A percentile compares a stretch with the other conserved stretches of the same genome.
phyloP scores from a whole-genome alignment of 1,140 invertebrate genomes.

The Drosophila busckii region DNA sequence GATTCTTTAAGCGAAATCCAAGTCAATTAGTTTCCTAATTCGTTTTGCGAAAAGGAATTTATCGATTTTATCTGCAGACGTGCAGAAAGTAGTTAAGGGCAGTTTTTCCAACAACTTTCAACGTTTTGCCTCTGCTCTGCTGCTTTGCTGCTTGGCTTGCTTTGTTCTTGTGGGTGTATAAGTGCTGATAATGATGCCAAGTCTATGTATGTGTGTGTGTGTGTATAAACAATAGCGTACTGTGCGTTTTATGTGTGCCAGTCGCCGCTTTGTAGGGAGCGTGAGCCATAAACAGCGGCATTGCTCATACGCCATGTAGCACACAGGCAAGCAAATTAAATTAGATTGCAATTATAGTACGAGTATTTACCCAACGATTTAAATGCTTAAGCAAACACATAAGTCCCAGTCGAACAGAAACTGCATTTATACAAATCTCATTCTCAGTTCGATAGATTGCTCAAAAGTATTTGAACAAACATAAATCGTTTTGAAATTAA shows the following conservation, averaged over 20 bases:
- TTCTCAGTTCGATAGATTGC: not conserved
- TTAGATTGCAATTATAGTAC: constrained; percentile 58
- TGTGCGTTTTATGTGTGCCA: constrained; percentile 45
- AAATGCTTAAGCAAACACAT: constrained; percentile 32
- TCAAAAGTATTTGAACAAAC: constrained; percentile 27
- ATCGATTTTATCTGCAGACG: constrained; percentile 76
- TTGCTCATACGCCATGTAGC: constrained; percentile 63
- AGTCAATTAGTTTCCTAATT: constrained; percentile 77
- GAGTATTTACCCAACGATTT: constrained; percentile 42
- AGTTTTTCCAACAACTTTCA: constrained; percentile 43
- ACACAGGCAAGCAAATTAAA: constrained; percentile 48
- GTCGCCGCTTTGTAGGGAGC: constrained; percentile 16
- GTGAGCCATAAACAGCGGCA: constrained; percentile 61
- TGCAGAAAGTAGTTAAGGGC: constrained; percentile 75
- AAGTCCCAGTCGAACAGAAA: constrained; percentile 3
- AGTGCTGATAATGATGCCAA: constrained; percentile 66
- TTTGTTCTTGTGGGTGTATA: constrained; percentile 21
- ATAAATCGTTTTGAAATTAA: constrained; percentile 49
- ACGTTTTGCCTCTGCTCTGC: not conserved
- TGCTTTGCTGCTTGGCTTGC: not conserved
- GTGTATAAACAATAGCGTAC: constrained; percentile 21
- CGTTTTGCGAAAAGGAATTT: constrained; percentile 76
- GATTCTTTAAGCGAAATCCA: constrained; percentile 76
- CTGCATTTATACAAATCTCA: constrained; percentile 2
- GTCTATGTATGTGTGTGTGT: constrained; percentile 7